phyloP scores from a whole-genome alignment of 2,888 invertebrate species.

The Timema cristinae region DNA sequence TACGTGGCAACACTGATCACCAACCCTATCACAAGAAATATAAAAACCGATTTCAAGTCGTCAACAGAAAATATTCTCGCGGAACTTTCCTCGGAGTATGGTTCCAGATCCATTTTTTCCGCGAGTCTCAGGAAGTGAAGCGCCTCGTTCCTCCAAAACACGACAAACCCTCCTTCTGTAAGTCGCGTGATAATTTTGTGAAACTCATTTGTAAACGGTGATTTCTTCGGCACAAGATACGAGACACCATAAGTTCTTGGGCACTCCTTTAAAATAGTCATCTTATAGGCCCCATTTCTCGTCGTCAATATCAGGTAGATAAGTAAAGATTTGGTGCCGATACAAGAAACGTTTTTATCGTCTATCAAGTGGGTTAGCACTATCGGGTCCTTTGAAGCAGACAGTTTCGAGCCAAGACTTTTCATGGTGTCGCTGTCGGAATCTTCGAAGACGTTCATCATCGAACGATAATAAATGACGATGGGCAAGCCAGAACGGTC shows the following conservation, averaged over 20 bases:
- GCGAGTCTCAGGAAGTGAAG: neutral
- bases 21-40: no score
- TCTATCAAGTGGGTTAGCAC: neutral
- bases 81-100: no score
- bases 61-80: no score
- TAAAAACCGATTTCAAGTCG: no score
- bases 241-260: slow-evolving; percentile 10
- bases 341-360: neutral
- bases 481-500: neutral
- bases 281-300: neutral
- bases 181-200: neutral
- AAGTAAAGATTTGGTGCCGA: neutral
- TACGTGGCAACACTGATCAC: no score
- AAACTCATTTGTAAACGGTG: neutral
- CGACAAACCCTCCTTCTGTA: neutral
- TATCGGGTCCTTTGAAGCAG: neutral
- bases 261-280: neutral
- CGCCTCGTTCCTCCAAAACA: neutral
- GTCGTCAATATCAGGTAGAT: neutral
- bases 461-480: neutral
- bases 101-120: neutral
- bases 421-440: neutral
- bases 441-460: slow-evolving; percentile 5
- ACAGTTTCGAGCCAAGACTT: neutral
- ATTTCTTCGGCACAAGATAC: neutral